A percentile compares a stretch with the other conserved stretches of the same genome.
phyloP scores from a whole-genome alignment of 2,113 vertebrate genomes.

The Channa argus region DNA sequence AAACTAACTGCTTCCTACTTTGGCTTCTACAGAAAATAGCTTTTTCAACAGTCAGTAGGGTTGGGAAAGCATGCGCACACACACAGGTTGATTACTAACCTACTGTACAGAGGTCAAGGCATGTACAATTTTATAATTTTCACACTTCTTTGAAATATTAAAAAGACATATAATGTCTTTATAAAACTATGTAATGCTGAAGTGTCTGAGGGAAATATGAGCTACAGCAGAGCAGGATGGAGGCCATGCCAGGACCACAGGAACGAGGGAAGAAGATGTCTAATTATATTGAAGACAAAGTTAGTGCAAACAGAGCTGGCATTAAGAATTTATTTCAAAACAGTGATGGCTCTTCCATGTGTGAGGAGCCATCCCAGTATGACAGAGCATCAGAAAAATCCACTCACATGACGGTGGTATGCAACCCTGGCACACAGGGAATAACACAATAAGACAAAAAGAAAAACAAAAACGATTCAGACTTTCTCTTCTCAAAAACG shows the following conservation, averaged over 20 bases:
- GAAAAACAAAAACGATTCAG: background rate
- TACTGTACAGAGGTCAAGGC: no score
- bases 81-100: background rate
- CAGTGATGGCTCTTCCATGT: constrained; percentile 41
- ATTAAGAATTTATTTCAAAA: constrained; percentile 60
- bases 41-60: constrained; percentile 36
- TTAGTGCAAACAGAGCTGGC: constrained; percentile 52
- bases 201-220: background rate
- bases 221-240: constrained; percentile 27
- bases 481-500: constrained; percentile 2
- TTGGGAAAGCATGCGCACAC: constrained; percentile 45
- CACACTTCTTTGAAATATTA: constrained; percentile 14
- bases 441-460: background rate
- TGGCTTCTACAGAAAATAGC: constrained; percentile 48
- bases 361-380: constrained; percentile 1
- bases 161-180: background rate
- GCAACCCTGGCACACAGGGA: constrained; percentile 4
- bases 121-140: no score
- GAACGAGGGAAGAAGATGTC: constrained; percentile 61
- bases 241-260: constrained; percentile 67
- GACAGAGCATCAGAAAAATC: constrained; percentile 19
- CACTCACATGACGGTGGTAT: constrained; percentile 41
- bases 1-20: constrained; percentile 73
- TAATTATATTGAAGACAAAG: constrained; percentile 66
- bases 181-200: background rate